phyloP scores from a whole-genome alignment of 2,113 vertebrate genomes.

The Camelus dromedarius region DNA sequence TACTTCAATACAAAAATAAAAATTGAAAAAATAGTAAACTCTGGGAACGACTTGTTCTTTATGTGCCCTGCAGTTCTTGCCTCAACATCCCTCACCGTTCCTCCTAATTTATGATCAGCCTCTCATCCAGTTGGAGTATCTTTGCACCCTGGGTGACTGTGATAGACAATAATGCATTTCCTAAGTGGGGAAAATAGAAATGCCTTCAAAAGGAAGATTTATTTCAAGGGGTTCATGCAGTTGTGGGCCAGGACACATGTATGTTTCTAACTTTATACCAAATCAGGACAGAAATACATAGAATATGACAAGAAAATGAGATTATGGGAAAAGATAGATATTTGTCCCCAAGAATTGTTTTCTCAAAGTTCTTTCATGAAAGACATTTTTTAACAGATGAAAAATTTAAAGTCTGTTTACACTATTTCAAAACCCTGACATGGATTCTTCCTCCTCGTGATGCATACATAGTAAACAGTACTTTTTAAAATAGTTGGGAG shows the following conservation, averaged over 20 bases:
- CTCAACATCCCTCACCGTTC: background rate
- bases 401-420: background rate
- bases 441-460: background rate
- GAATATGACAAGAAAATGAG: background rate
- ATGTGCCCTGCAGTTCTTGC: background rate
- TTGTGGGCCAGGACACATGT: background rate
- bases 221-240: background rate
- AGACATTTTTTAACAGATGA: background rate
- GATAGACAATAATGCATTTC: background rate
- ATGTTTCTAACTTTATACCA: background rate
- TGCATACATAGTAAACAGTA: background rate
- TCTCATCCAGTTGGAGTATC: background rate
- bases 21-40: background rate
- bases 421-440: background rate
- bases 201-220: conserved; percentile 12
- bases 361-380: background rate
- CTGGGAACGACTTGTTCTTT: background rate
- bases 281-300: conserved; percentile 8
- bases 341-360: conserved; percentile 7
- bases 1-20: no score
- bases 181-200: background rate
- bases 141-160: background rate
- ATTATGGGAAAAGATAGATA: background rate
- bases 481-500: background rate
- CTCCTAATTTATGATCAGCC: background rate